A percentile compares a stretch with the other conserved stretches of the same genome.
Conservation (phyloP, 2,113 vertebrate genomes). For the Proterorhinus semilunaris region DNA sequence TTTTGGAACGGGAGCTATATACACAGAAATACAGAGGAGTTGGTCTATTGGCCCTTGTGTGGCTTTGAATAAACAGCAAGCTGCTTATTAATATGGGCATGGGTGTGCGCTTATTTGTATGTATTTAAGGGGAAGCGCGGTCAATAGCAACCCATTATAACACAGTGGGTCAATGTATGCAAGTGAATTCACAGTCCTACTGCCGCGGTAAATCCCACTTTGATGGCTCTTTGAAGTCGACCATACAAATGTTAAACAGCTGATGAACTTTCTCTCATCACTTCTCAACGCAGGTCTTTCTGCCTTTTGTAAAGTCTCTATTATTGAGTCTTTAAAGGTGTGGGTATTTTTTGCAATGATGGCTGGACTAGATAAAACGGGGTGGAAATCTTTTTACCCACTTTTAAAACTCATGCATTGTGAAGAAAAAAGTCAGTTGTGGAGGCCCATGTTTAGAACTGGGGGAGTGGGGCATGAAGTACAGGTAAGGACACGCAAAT, state of each 20-base stretch:
- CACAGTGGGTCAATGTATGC: background rate
- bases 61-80: constrained; percentile 1
- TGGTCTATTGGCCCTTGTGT: background rate
- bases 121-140: background rate
- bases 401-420: background rate
- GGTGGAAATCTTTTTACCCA: background rate
- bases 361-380: background rate
- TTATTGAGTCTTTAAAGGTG: background rate
- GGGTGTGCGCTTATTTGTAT: background rate
- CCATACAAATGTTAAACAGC: background rate
- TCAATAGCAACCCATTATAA: background rate
- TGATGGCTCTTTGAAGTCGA: background rate
- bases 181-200: background rate
- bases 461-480: no score
- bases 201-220: background rate
- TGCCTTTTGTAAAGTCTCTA: background rate
- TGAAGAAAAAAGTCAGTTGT: background rate
- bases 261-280: background rate
- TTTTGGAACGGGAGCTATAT: constrained; percentile 60
- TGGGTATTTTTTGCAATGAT: background rate
- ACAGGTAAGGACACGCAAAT: no score
- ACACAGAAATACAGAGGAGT: constrained; percentile 54
- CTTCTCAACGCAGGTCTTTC: background rate
- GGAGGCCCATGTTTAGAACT: no score
- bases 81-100: background rate